A percentile compares a stretch with the other conserved stretches of the same genome.
Evolutionary conservation across 2,888 invertebrate genomes (phyloP).

Genomic region (Ochropleura leucogaster): DNA sequence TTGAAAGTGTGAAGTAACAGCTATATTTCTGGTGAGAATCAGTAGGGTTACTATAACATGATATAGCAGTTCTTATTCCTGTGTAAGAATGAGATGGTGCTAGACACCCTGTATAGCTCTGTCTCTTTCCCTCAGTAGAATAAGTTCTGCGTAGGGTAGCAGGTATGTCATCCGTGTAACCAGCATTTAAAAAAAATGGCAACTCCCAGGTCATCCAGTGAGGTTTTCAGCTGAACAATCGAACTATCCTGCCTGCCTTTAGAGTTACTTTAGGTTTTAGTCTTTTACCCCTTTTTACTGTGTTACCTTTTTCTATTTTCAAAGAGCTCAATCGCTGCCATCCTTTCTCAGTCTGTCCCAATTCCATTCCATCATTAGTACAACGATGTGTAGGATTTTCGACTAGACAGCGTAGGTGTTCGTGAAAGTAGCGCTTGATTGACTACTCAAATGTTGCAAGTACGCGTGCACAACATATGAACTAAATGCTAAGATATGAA

Average conservation of each 20-base stretch:
- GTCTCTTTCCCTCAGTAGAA: too few species aligned
- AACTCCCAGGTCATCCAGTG: too few species aligned
- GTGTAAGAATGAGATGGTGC: too few species aligned
- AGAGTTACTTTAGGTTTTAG: neutral
- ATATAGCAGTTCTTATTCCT: too few species aligned
- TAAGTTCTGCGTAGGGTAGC: too few species aligned
- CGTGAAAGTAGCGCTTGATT: conserved; percentile 67
- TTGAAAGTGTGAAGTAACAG: neutral
- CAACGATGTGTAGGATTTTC: conserved; percentile 66
- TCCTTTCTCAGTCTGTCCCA: conserved; percentile 38
- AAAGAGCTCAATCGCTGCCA: neutral
- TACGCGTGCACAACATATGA: conserved; percentile 61
- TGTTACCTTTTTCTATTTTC: neutral
- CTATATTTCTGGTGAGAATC: neutral
- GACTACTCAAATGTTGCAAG: conserved; percentile 66
- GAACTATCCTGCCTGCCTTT: too few species aligned
- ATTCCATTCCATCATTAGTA: conserved; percentile 53
- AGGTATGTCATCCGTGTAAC: too few species aligned
- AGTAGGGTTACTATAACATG: too few species aligned
- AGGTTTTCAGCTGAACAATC: too few species aligned
- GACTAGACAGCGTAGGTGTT: conserved; percentile 68
- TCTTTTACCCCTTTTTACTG: neutral
- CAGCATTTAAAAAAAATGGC: too few species aligned
- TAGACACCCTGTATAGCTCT: too few species aligned
- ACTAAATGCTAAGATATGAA: conserved; percentile 51